Evolutionary conservation across 2,888 invertebrate genomes (phyloP), one percentile per base, ranked within the genome.

Genomic region (Bimastos eiseni): DNA sequence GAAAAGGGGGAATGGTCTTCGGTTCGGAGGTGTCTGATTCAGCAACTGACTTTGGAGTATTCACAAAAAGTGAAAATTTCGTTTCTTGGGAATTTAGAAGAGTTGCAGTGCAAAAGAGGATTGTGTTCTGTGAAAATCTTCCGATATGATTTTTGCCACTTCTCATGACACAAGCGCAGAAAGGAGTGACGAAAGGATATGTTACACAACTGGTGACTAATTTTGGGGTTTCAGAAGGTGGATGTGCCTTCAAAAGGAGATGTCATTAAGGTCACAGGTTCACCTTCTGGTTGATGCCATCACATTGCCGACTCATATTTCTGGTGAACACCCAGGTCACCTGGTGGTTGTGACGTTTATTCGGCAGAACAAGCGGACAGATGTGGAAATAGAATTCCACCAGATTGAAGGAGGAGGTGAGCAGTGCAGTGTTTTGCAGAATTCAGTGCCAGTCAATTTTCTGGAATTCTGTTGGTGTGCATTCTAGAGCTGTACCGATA

Each of bases 371-470:
- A 70, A 70, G 70, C 70, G 70, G 70, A 70, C 70, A 70, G 70
- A 70, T 13, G 70, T 70, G 70, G 70, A 70, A 70, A 70, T 70
- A 30, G 70, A 70, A 70, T 70, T 70, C 70, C 70, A 70, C 11
- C 70, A 70, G n/a, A 70, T 70, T 11, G 70, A 70, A 70, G 70
- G 70, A 70, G 70, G 70, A 70, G 70, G 70, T 70, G 70, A 70
- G 70, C 70, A 70, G 21, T 4, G 19, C 49, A 49, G n/a, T 70
- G 70, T 70, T 70, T 1, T 49, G 8, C 41, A 41, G 5, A 41
- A 41, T 49, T 24, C 49, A 49, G n/a, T n/a, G n/a, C n/a, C n/a
- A n/a, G n/a, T n/a, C n/a, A n/a, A n/a, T n/a, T n/a, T n/a, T n/a
- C n/a, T n/a, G n/a, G n/a, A n/a, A n/a, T n/a, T n/a, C n/a, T n/a